Conservation (phyloP, 2,888 invertebrate species). For the Andrena fulva region DNA sequence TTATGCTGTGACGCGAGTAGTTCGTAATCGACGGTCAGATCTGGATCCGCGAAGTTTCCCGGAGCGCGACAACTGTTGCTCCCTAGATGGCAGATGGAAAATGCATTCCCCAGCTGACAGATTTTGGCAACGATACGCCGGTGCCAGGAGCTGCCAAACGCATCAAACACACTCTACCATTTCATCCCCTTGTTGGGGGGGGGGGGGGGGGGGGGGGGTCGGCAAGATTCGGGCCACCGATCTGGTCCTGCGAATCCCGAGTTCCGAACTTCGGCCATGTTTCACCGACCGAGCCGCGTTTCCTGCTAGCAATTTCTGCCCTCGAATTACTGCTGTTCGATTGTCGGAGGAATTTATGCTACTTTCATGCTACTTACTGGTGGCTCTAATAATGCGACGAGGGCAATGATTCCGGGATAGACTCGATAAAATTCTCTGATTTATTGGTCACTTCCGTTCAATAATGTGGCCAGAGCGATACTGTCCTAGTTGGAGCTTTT, state of each 20-base stretch:
- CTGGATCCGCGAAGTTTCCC: slow-evolving; percentile 57
- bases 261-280: slow-evolving; percentile 26
- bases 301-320: background rate
- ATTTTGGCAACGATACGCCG: slow-evolving; percentile 61
- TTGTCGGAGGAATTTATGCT: background rate
- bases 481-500: no score
- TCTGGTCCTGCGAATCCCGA: slow-evolving; percentile 14
- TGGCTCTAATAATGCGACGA: background rate
- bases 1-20: slow-evolving; percentile 13
- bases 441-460: background rate
- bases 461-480: no score
- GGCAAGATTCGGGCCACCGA: slow-evolving; percentile 30
- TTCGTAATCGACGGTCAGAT: slow-evolving; percentile 54
- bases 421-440: background rate
- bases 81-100: slow-evolving; percentile 46
- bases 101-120: slow-evolving; percentile 39
- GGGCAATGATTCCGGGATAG: background rate
- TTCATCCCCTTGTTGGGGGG: background rate
- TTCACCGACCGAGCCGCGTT: slow-evolving; percentile 11
- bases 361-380: background rate
- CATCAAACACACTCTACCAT: slow-evolving; percentile 30
- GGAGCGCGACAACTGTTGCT: slow-evolving; percentile 69
- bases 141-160: slow-evolving; percentile 2
- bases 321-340: background rate
- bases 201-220: background rate